Evolutionary conservation across 1,140 invertebrate genomes (phyloP), one percentile per base, ranked within the genome.

Genomic region (Ceratina australensis): DNA sequence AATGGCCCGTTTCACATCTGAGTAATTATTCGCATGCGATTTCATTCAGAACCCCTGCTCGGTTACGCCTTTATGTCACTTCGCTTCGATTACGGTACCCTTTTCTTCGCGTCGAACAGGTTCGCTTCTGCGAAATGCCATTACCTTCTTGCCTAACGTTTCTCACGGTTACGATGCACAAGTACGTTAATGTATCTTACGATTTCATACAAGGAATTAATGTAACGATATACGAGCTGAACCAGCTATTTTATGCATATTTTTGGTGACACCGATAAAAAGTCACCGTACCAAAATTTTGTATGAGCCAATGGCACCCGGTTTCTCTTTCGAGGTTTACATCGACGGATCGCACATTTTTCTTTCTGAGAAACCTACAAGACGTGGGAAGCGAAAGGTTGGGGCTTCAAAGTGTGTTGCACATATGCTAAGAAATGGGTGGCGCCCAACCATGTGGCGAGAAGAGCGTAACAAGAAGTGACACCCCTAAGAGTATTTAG

Each of bases 371-470:
- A 85, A 82, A 75, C 56, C 76, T 78, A 73, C 61, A 42, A 77
- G 79, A 87, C 87, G 87, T 88, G 87, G 88, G 86, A 87, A 89
- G 84, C 81, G 72, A 86, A 71, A 83, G 80, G 64, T 74, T 76
- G 78, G 67, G 66, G 67, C 50, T 73, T 73, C 71, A 60, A 83
- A 67, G 66, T 79, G 81, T 78, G 83, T 68, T 79, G 72, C 80
- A 86, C 86, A 87, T 85, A 82, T 87, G 86, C 83, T 63, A 72
- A 86, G 83, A 80, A 87, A 85, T 85, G 83, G 72, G 78, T 85
- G 83, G 82, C 86, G 82, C 86, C 42, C 80, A 52, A 63, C 82
- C 81, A 87, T 87, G 82, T 87, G 81, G 50, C 65, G 69, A 72
- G 85, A 86, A 83, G 69, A 81, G 54, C 20, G 61, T 49, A 49